Percentiles rank a stretch among this genome's conserved stretches.
Evolutionary conservation across 2,113 vertebrate species (phyloP).

Genomic region (Nesoenas mayeri): DNA sequence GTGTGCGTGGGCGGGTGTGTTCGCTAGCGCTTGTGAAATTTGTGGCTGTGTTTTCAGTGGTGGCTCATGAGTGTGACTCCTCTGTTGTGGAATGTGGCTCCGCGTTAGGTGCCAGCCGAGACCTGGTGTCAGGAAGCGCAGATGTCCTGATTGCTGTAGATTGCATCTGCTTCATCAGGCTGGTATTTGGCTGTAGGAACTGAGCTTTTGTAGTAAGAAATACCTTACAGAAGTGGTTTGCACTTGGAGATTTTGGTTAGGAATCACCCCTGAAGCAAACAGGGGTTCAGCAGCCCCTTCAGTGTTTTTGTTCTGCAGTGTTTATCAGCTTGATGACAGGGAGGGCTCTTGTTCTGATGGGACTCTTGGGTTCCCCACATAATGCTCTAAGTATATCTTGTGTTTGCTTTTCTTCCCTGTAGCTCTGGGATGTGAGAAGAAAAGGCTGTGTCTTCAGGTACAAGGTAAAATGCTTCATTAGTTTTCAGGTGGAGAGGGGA

Average conservation of each 20-base stretch:
- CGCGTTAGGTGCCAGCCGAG: not conserved
- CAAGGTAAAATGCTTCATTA: slow-evolving; percentile 78
- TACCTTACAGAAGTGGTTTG: not conserved
- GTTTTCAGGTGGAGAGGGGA: not conserved
- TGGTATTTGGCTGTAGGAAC: not conserved
- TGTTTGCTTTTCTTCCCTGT: slow-evolving; percentile 3
- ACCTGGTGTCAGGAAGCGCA: not conserved
- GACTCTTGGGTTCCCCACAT: not conserved
- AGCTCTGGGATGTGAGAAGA: slow-evolving; percentile 96
- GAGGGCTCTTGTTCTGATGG: not conserved
- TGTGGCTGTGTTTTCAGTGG: fast-evolving
- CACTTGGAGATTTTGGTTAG: not conserved
- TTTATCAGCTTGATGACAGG: not conserved
- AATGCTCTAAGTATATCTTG: not conserved
- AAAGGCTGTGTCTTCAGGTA: slow-evolving; percentile 95
- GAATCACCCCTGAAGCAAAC: not conserved
- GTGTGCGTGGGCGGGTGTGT: not conserved
- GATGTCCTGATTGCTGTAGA: not conserved
- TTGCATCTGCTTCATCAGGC: not conserved
- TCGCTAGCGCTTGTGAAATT: not conserved
- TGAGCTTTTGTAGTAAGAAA: not conserved
- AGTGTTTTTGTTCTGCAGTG: not conserved
- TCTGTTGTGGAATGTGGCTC: slow-evolving; percentile 19
- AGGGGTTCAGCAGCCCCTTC: not conserved
- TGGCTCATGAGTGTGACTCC: not conserved